Conservation (phyloP, 2,888 invertebrate genomes). For the Drosophila prostipennis region DNA sequence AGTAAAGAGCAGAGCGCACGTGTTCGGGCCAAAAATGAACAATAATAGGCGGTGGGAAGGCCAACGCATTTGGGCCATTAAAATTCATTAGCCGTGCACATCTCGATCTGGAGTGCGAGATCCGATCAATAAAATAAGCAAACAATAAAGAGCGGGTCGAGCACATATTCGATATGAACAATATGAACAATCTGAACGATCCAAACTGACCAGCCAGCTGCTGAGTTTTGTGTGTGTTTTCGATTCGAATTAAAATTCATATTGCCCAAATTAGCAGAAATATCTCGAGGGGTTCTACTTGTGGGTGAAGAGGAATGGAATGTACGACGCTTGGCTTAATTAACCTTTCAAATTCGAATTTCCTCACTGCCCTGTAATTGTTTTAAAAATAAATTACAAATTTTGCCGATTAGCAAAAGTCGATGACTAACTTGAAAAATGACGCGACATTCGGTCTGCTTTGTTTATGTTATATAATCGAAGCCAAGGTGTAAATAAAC, state of each 20-base stretch:
- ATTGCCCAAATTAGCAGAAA: conserved; percentile 38
- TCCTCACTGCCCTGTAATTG: conserved; percentile 52
- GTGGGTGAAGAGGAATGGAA: conserved; percentile 8
- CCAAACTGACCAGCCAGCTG: conserved; percentile 19
- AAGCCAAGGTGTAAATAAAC: conserved; percentile 51
- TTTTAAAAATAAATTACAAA: conserved; percentile 63
- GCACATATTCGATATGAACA: conserved; percentile 1
- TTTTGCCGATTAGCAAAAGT: conserved; percentile 56
- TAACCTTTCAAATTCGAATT: conserved; percentile 29
- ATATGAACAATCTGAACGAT: background rate
- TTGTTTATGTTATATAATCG: conserved; percentile 71
- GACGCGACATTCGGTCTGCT: conserved; percentile 65
- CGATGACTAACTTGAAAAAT: conserved; percentile 57
- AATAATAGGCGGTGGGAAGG: conserved; percentile 21
- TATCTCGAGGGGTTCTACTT: conserved; percentile 4
- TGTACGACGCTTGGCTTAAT: conserved; percentile 13
- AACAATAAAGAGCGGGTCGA: conserved; percentile 33
- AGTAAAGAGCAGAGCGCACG: conserved; percentile 19
- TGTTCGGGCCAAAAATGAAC: conserved; percentile 33
- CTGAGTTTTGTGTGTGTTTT: conserved; percentile 7
- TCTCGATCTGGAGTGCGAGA: conserved; percentile 38
- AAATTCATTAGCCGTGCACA: conserved; percentile 72
- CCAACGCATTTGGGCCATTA: conserved; percentile 55
- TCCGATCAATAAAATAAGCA: conserved; percentile 59
- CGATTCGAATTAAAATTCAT: conserved; percentile 34